These are phyloP conservation scores for Acipenser oxyrinchus DNA, from an alignment of 2,797 vertebrate species.

Conservation along the genomic window DNA sequence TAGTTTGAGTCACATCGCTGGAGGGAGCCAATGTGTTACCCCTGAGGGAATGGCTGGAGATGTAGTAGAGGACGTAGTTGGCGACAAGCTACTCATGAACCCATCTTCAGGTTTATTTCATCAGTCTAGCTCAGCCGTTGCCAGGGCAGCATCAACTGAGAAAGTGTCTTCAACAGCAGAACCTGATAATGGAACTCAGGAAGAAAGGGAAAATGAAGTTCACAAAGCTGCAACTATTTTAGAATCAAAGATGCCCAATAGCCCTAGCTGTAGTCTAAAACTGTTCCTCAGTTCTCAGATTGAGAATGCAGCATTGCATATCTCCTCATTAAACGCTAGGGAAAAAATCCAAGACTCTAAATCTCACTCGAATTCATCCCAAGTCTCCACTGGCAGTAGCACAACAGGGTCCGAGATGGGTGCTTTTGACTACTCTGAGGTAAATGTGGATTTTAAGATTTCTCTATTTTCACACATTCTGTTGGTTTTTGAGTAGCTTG, in stretches of 20 bases:
- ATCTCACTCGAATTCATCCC: neutral
- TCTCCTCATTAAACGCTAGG: neutral
- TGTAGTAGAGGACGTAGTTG: constrained; percentile 26
- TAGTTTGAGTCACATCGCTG: neutral
- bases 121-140: neutral
- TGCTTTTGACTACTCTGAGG: neutral
- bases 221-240: no score
- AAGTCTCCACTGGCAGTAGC: neutral
- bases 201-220: neutral
- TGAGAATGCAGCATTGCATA: neutral
- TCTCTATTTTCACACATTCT: neutral
- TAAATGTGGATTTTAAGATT: neutral
- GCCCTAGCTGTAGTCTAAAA: neutral
- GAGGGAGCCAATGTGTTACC: neutral
- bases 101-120: neutral
- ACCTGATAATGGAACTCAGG: neutral
- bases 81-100: constrained; percentile 23
- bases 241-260: no score
- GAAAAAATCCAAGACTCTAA: neutral
- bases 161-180: constrained; percentile 1
- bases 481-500: neutral
- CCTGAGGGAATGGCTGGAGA: constrained; percentile 5
- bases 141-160: neutral
- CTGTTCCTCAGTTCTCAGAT: neutral
- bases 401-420: neutral